These are phyloP conservation scores for Clytia hemisphaerica DNA, from an alignment of 30 jellyfish, hydroid and myxozoan species.

Conservation along the genomic window DNA sequence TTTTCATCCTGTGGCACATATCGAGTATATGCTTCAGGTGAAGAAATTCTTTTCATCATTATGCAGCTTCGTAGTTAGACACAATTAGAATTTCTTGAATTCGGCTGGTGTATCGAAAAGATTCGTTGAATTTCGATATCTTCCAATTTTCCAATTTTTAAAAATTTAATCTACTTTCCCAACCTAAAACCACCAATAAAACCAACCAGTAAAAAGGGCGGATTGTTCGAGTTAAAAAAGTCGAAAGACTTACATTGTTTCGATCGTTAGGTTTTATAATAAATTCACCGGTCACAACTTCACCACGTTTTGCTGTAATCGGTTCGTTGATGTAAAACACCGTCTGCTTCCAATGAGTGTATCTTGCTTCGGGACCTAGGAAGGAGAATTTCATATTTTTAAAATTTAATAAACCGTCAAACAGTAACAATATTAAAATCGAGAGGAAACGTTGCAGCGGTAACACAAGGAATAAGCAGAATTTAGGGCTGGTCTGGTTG, in stretches of 20 bases:
- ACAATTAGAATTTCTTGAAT: too few species aligned
- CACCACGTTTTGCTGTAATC: slow-evolving; percentile 49
- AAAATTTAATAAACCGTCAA: neutral
- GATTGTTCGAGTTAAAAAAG: too few species aligned
- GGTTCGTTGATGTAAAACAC: slow-evolving; percentile 55
- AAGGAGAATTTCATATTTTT: neutral
- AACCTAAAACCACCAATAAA: too few species aligned
- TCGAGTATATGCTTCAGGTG: neutral
- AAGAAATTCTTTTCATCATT: neutral
- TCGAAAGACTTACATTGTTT: slow-evolving; percentile 56
- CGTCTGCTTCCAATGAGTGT: slow-evolving; percentile 98
- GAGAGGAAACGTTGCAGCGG: neutral
- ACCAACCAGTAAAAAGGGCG: too few species aligned
- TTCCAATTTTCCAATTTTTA: too few species aligned
- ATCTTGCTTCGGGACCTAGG: slow-evolving; percentile 73
- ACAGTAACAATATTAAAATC: neutral
- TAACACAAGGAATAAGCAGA: neutral
- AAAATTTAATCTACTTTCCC: too few species aligned
- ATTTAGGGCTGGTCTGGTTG: too few species aligned
- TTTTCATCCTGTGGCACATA: too few species aligned
- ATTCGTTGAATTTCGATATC: too few species aligned
- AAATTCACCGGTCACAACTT: slow-evolving; percentile 52
- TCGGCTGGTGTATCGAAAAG: too few species aligned
- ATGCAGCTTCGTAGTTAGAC: too few species aligned
- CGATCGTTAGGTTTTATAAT: slow-evolving; percentile 61